These are phyloP conservation scores for Lycaon pictus DNA, from an alignment of 2,113 vertebrate genomes.

Conservation along the genomic window DNA sequence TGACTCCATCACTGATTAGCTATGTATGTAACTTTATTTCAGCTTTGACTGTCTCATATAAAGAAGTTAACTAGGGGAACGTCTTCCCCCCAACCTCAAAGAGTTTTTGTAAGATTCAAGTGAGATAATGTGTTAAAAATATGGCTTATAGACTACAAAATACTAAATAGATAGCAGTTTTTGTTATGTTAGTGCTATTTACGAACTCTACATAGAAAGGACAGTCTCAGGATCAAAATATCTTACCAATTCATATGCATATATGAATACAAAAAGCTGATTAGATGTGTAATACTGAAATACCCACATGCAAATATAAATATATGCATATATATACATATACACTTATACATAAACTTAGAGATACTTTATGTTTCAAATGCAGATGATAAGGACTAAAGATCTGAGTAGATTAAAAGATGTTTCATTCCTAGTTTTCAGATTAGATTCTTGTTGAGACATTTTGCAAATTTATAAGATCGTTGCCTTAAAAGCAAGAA, in stretches of 20 bases:
- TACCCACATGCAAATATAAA: neutral
- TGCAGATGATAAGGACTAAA: neutral
- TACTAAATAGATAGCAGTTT: neutral
- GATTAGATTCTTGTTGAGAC: neutral
- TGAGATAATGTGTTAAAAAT: neutral
- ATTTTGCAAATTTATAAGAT: neutral
- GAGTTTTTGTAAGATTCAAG: neutral
- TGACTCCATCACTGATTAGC: fast-evolving
- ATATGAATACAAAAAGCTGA: neutral
- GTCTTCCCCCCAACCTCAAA: neutral
- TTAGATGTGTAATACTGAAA: neutral
- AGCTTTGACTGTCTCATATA: neutral
- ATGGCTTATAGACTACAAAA: neutral
- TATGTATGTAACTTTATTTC: neutral
- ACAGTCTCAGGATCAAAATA: neutral
- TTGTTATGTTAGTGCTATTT: neutral
- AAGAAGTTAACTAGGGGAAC: neutral
- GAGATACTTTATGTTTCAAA: neutral
- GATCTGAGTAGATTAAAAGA: neutral
- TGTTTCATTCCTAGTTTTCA: neutral
- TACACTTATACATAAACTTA: neutral
- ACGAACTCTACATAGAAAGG: neutral
- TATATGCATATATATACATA: fast-evolving
- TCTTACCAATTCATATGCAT: neutral
- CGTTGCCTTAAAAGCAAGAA: neutral